phyloP scores from a whole-genome alignment of 2,797 vertebrate species.

The Xiphophorus birchmanni region DNA sequence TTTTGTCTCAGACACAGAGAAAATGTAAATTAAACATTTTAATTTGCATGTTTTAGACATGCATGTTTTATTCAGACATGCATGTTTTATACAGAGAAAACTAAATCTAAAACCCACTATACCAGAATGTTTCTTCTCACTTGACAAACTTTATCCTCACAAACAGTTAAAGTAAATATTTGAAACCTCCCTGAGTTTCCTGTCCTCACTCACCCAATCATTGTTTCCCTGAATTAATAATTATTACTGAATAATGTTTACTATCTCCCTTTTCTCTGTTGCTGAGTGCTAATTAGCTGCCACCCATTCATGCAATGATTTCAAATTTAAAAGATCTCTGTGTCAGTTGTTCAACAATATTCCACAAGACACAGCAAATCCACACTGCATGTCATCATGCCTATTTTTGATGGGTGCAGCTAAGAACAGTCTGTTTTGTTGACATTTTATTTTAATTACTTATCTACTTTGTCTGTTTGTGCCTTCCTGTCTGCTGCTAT shows the following conservation, averaged over 20 bases:
- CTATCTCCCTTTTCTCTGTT: background rate
- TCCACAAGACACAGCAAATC: background rate
- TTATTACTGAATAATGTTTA: background rate
- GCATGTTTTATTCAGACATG: too few species aligned
- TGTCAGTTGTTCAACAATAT: background rate
- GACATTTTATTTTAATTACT: background rate
- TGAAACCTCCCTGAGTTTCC: background rate
- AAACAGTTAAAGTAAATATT: background rate
- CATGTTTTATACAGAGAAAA: background rate
- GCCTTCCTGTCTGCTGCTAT: background rate
- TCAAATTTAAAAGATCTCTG: background rate
- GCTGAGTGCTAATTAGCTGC: background rate
- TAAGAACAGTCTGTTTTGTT: background rate
- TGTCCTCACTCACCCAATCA: background rate
- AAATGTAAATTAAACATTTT: background rate
- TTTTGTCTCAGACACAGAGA: background rate
- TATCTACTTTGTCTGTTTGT: background rate
- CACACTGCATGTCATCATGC: background rate
- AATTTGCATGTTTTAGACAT: too few species aligned
- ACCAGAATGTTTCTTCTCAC: background rate
- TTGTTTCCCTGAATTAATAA: background rate
- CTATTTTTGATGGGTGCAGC: background rate
- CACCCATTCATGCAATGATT: background rate
- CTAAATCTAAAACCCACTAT: background rate
- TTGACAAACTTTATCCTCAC: background rate